phyloP scores from a whole-genome alignment of 2,888 invertebrate species.

The Nomada goodeniana region DNA sequence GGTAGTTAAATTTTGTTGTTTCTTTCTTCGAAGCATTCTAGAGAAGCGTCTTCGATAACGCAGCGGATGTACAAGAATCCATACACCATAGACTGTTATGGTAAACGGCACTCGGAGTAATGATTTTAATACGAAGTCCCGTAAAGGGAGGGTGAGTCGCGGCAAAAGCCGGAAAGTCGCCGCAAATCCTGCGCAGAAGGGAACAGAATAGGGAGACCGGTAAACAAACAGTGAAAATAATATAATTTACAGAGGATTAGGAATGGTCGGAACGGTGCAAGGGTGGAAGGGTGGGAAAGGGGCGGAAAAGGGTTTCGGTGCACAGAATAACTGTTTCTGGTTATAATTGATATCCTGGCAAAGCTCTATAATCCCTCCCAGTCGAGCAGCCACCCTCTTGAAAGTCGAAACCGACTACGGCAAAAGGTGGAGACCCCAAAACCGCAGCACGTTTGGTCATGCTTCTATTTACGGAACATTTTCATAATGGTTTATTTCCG shows the following conservation, averaged over 20 bases:
- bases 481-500: slow-evolving; percentile 73
- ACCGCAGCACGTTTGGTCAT: slow-evolving; percentile 73
- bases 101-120: slow-evolving; percentile 62
- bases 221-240: slow-evolving; percentile 85
- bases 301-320: slow-evolving; percentile 79
- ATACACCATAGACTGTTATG: slow-evolving; percentile 28
- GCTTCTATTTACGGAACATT: slow-evolving; percentile 75
- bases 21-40: not conserved
- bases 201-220: slow-evolving; percentile 80
- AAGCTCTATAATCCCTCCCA: slow-evolving; percentile 83
- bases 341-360: slow-evolving; percentile 85
- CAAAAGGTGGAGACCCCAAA: slow-evolving; percentile 77
- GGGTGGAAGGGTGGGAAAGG: slow-evolving; percentile 55
- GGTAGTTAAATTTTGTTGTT: not conserved
- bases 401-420: slow-evolving; percentile 79
- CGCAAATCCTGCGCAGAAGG: slow-evolving; percentile 82
- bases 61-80: not conserved
- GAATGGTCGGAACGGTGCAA: slow-evolving; percentile 77
- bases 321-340: slow-evolving; percentile 84
- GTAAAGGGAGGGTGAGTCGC: slow-evolving; percentile 58
- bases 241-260: slow-evolving; percentile 85
- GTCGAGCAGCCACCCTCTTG: slow-evolving; percentile 79
- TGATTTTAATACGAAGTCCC: slow-evolving; percentile 70
- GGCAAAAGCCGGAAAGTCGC: slow-evolving; percentile 83
- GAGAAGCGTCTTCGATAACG: slow-evolving; percentile 1